Evolutionary conservation across 1,140 invertebrate genomes (phyloP).

Genomic region (Laodelphax striatellus): DNA sequence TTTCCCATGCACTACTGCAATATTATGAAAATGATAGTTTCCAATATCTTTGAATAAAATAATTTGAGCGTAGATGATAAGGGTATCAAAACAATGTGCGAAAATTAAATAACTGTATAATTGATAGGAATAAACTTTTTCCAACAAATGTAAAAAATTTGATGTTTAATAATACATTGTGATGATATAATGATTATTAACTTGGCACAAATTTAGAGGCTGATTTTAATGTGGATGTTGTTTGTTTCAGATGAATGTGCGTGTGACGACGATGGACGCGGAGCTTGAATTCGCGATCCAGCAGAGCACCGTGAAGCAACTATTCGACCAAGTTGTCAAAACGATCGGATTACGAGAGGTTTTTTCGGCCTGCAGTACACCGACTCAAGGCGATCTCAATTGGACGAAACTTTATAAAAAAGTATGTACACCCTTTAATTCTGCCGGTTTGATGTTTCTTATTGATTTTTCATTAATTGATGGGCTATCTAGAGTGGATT

Average conservation of each 20-base stretch:
- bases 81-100: too few species aligned
- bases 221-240: too few species aligned
- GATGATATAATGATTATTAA: too few species aligned
- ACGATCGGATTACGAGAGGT: conserved; percentile 98
- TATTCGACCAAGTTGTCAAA: conserved; percentile 99
- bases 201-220: too few species aligned
- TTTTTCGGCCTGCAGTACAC: conserved; percentile 99
- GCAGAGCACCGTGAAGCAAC: conserved; percentile 96
- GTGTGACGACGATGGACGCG: conserved; percentile 99
- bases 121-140: too few species aligned
- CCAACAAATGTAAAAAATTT: too few species aligned
- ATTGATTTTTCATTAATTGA: background rate
- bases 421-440: conserved; percentile 43
- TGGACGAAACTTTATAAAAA: conserved; percentile 99
- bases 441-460: background rate
- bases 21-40: too few species aligned
- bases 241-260: conserved; percentile 81
- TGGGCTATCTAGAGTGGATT: background rate
- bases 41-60: too few species aligned
- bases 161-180: too few species aligned
- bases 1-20: too few species aligned
- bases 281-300: conserved; percentile 99
- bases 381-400: conserved; percentile 92
- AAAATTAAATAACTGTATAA: too few species aligned
- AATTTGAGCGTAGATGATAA: too few species aligned